These are phyloP conservation scores for Orgyia antiqua DNA, from an alignment of 2,888 invertebrate species.

Conservation along the genomic window DNA sequence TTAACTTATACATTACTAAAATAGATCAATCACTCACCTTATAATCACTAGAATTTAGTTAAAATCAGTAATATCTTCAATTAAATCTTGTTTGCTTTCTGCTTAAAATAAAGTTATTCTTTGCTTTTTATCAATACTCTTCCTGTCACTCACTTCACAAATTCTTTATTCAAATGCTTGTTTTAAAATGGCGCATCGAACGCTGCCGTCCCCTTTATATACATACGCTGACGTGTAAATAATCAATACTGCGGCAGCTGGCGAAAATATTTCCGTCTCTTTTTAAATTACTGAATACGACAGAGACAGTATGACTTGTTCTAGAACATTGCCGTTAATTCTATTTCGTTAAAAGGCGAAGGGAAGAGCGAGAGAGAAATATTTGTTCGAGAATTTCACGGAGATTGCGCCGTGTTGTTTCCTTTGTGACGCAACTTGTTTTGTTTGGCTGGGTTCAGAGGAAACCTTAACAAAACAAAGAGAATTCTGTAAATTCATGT, in stretches of 20 bases:
- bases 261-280: slow-evolving; percentile 28
- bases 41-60: slow-evolving; percentile 1
- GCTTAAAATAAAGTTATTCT: not conserved
- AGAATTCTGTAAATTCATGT: slow-evolving; percentile 22
- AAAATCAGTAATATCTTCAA: slow-evolving; percentile 26
- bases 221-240: slow-evolving; percentile 14
- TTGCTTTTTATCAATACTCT: slow-evolving; percentile 19
- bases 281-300: slow-evolving; percentile 9
- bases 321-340: slow-evolving; percentile 40
- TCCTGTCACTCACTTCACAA: slow-evolving; percentile 25
- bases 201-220: slow-evolving; percentile 31
- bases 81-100: slow-evolving; percentile 32
- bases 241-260: slow-evolving; percentile 18
- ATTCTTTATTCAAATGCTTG: slow-evolving; percentile 38
- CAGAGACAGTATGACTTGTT: slow-evolving; percentile 17
- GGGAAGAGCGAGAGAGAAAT: slow-evolving; percentile 20
- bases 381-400: slow-evolving; percentile 45
- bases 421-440: slow-evolving; percentile 39
- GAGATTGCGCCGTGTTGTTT: slow-evolving; percentile 30
- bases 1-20: no score
- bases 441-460: slow-evolving; percentile 10
- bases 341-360: slow-evolving; percentile 40
- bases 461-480: slow-evolving; percentile 28
- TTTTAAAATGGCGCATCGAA: slow-evolving; percentile 33
- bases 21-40: not conserved